Evolutionary conservation across 2,888 invertebrate genomes (phyloP), one percentile per base, ranked within the genome.

Genomic region (Rhamnusium bicolor): DNA sequence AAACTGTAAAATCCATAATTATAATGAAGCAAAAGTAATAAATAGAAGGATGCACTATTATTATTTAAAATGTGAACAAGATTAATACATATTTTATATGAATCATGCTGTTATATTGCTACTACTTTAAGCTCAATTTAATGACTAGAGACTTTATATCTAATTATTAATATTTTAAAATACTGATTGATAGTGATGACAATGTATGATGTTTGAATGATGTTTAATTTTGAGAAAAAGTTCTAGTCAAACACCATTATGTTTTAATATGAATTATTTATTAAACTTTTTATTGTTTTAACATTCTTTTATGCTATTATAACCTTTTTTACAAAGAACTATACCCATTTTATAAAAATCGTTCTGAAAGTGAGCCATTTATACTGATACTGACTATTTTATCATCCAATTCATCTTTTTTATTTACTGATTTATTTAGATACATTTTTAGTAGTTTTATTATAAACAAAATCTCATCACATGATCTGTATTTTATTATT

Each of bases 241-340:
- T 58, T 58, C 58, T 58, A 58, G 58, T 58, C 58, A 58, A 56
- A 29, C 40, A 40, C 24, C 2, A 24, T 6, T n/a, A n/a, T n/a
- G n/a, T n/a, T n/a, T n/a, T n/a, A 24, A 24, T 24, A 6, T 24
- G 24, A 24, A 6, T 24, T 24, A 24, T 24, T 24, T 24, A 24
- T 24, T 6, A 6, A 2, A 24, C 2, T 24, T 24, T 24, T 24
- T 24, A n/a, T 24, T 24, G 24, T 24, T 4, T 24, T 24, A 24
- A 2, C 24, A 24, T 10, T 53, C 1, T 49, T 49, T 49, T n/a
- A 5, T n/a, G 24, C 24, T 24, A 24, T 24, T n/a, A n/a, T n/a
- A n/a, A n/a, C n/a, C n/a, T n/a, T n/a, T n/a, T n/a, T n/a, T n/a
- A n/a, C n/a, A n/a, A n/a, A n/a, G 6, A 24, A 24, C 6, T 24